phyloP scores from a whole-genome alignment of 2,113 vertebrate species.

The Lethenteron reissneri region DNA sequence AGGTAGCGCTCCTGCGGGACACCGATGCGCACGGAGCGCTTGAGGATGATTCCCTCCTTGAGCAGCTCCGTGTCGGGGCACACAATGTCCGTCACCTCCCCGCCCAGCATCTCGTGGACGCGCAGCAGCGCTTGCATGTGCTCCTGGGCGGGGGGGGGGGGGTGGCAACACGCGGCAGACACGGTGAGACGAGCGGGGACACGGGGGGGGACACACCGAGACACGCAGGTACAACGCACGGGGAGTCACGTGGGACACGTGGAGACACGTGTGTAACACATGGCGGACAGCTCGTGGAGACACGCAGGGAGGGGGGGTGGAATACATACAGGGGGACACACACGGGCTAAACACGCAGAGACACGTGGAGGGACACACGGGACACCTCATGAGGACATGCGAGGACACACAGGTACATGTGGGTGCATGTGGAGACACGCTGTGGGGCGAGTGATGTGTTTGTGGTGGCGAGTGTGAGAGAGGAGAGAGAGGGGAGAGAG shows the following conservation, averaged over 20 bases:
- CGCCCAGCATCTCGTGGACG: conserved; percentile 31
- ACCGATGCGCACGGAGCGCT: conserved; percentile 28
- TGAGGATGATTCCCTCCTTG: conserved; percentile 29
- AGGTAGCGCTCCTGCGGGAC: conserved; percentile 30
- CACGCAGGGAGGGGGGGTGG: not conserved
- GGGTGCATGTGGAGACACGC: no score
- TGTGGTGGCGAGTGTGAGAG: not conserved
- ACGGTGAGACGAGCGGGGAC: not conserved
- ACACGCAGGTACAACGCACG: not conserved
- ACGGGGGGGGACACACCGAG: not conserved
- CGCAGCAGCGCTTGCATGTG: conserved; percentile 33
- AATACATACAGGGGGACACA: not conserved
- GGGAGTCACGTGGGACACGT: not conserved
- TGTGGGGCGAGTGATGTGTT: not conserved
- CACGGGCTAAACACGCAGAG: not conserved
- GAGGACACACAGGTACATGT: not conserved
- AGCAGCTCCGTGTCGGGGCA: conserved; percentile 35
- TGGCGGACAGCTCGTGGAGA: not conserved
- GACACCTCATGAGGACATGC: not conserved
- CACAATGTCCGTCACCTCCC: conserved; percentile 24
- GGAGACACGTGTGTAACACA: not conserved
- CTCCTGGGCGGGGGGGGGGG: conserved; percentile 17
- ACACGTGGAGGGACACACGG: not conserved
- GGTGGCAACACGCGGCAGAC: not conserved
- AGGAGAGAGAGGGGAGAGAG: not conserved